Conservation (phyloP, 2,113 vertebrate species). For the Ahaetulla prasina region DNA sequence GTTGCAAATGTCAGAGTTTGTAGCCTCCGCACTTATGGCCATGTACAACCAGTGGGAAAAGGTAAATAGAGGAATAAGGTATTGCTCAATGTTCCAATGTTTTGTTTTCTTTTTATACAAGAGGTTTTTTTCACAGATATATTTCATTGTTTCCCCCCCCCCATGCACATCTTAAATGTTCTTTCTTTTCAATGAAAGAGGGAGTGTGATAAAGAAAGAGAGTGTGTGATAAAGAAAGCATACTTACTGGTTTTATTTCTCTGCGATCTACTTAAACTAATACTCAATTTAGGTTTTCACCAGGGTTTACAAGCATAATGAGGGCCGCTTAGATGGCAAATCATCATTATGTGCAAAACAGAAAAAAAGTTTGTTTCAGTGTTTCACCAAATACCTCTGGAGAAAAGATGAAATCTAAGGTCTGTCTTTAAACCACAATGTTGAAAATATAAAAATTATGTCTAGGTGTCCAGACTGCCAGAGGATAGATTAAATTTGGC, state of each 20-base stretch:
- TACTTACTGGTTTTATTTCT: neutral
- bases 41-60: neutral
- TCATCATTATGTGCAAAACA: conserved; percentile 9
- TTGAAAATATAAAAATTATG: conserved; percentile 15
- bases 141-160: neutral
- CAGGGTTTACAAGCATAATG: neutral
- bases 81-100: neutral
- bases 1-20: neutral
- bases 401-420: conserved; percentile 21
- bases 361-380: conserved; percentile 10
- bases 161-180: neutral
- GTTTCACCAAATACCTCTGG: conserved; percentile 4
- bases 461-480: conserved; percentile 29
- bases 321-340: neutral
- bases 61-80: neutral
- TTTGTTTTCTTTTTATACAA: neutral
- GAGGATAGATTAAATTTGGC: conserved; percentile 39
- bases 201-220: neutral
- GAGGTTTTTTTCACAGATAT: neutral
- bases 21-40: neutral
- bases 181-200: neutral
- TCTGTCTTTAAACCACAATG: conserved; percentile 20
- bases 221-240: neutral
- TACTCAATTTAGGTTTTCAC: neutral
- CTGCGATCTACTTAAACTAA: neutral